Conservation (phyloP, 2,113 vertebrate genomes). For the Pterophyllum scalare region DNA sequence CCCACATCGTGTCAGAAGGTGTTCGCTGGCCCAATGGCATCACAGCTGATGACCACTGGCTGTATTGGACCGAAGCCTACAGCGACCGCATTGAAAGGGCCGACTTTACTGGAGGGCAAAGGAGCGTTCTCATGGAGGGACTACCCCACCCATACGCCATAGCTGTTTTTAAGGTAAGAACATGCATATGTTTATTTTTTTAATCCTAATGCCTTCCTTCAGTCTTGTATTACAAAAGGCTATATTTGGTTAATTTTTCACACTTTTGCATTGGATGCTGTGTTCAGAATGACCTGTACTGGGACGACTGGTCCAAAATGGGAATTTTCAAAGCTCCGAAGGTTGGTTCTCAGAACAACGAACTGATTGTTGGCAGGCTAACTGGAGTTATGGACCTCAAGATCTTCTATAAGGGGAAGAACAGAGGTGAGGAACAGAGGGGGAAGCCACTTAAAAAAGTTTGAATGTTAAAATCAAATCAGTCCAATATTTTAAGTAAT, state of each 20-base stretch:
- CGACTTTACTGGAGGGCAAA: conserved; percentile 85
- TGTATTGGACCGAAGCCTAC: conserved; percentile 98
- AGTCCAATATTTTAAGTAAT: too few relatives aligned
- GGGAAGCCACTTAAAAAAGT: neutral
- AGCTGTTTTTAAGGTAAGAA: conserved; percentile 90
- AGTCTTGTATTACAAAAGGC: neutral
- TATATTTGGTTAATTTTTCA: neutral
- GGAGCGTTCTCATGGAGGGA: conserved; percentile 89
- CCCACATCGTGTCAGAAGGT: conserved; percentile 87
- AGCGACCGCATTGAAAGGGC: conserved; percentile 95
- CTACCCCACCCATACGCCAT: conserved; percentile 97
- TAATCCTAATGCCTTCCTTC: neutral
- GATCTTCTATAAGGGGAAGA: conserved; percentile 95
- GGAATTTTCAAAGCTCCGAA: conserved; percentile 97
- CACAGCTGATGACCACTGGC: conserved; percentile 90
- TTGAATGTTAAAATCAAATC: too few relatives aligned
- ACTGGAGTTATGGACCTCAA: conserved; percentile 98
- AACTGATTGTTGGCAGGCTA: conserved; percentile 87
- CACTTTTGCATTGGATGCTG: neutral
- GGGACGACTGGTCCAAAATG: conserved; percentile 98
- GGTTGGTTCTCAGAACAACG: conserved; percentile 83
- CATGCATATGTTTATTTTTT: neutral
- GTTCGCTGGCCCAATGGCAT: conserved; percentile 98
- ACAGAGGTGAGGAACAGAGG: conserved; percentile 79
- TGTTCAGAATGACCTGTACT: conserved; percentile 94